These are phyloP conservation scores for Entomyzon cyanotis DNA, from an alignment of 2,113 vertebrate genomes.

Conservation along the genomic window DNA sequence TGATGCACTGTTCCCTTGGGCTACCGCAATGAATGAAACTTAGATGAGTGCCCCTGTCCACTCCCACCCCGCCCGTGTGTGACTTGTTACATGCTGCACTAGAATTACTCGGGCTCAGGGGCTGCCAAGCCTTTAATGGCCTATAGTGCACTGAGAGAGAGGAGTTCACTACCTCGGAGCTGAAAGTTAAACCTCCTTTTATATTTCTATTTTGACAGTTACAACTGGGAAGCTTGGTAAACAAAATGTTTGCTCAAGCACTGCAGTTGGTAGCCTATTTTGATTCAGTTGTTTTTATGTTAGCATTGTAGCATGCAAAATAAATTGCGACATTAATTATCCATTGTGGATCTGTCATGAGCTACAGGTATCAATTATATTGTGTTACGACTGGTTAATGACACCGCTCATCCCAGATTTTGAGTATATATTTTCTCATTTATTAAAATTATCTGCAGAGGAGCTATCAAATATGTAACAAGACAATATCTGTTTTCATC, in stretches of 20 bases:
- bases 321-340: background rate
- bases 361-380: background rate
- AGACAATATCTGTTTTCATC: background rate
- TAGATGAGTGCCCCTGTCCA: conserved; percentile 57
- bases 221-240: conserved; percentile 6
- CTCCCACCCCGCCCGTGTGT: conserved; percentile 19
- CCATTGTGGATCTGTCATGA: background rate
- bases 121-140: conserved; percentile 44
- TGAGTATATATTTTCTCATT: conserved; percentile 34
- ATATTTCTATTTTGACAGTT: conserved; percentile 47
- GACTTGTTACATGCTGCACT: conserved; percentile 6
- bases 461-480: background rate
- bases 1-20: conserved; percentile 67
- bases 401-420: background rate
- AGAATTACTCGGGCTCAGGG: conserved; percentile 63
- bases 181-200: conserved; percentile 56
- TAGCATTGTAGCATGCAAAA: background rate
- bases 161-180: conserved; percentile 52
- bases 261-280: background rate
- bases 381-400: conserved; percentile 7
- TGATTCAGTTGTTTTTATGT: conserved; percentile 40
- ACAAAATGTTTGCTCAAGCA: conserved; percentile 54
- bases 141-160: conserved; percentile 44
- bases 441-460: conserved; percentile 59
- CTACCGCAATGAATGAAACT: conserved; percentile 70